Evolutionary conservation across 2,888 invertebrate species (phyloP).

Genomic region (Rhagonycha lutea): DNA sequence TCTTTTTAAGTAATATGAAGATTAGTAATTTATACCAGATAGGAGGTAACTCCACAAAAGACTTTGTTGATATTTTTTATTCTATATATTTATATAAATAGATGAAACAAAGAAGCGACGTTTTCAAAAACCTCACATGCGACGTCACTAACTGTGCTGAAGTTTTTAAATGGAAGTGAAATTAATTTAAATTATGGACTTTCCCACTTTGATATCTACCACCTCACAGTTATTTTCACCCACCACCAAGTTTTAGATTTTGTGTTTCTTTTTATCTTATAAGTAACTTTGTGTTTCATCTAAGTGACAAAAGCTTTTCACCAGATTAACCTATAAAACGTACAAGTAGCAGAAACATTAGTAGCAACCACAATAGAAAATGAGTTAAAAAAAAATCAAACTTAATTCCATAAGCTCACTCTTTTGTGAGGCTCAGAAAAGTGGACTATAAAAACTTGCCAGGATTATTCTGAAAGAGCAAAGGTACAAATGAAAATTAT

Average conservation of each 20-base stretch:
- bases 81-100: not conserved
- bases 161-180: not conserved
- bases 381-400: not conserved
- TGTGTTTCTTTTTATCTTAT: not conserved
- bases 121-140: not conserved
- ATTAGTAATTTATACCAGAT: not conserved
- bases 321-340: not conserved
- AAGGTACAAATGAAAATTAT: not conserved
- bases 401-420: not conserved
- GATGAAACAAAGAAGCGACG: too few species aligned
- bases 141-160: not conserved
- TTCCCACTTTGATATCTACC: not conserved
- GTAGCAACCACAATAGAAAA: not conserved
- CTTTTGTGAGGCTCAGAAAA: not conserved
- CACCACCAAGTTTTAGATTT: not conserved
- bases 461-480: not conserved
- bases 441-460: not conserved
- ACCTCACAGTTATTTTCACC: not conserved
- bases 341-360: not conserved
- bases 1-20: not conserved
- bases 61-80: not conserved
- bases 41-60: not conserved
- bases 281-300: conserved; percentile 4
- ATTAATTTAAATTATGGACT: not conserved
- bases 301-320: not conserved